Conservation (phyloP, 1,140 invertebrate genomes). For the Cyclina sinensis region DNA sequence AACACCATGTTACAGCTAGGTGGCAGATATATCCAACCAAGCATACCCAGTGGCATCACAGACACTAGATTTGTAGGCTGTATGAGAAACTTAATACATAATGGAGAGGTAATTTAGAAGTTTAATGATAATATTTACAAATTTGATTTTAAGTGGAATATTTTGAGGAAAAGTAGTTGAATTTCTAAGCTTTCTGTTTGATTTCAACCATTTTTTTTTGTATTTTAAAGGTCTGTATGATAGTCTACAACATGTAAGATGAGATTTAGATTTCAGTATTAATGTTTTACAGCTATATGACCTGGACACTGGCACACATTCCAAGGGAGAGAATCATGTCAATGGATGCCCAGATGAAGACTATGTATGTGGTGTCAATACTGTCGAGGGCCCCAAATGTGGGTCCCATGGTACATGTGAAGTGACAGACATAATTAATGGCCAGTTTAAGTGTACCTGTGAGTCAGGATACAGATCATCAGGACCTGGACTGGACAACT, state of each 20-base stretch:
- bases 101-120: slow-evolving; percentile 94
- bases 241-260: too few species aligned
- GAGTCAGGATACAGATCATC: slow-evolving; percentile 88
- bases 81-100: slow-evolving; percentile 97
- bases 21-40: slow-evolving; percentile 92
- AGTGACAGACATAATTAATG: slow-evolving; percentile 89
- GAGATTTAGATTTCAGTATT: too few species aligned
- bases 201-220: too few species aligned
- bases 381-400: slow-evolving; percentile 70
- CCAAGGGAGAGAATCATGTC: slow-evolving; percentile 87
- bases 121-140: too few species aligned
- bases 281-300: slow-evolving; percentile 91
- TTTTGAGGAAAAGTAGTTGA: too few species aligned
- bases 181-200: too few species aligned
- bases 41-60: slow-evolving; percentile 96
- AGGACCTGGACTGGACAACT: slow-evolving; percentile 93
- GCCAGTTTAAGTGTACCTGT: slow-evolving; percentile 96
- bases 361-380: slow-evolving; percentile 87
- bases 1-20: slow-evolving; percentile 98
- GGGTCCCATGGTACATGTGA: slow-evolving; percentile 94
- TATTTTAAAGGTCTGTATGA: too few species aligned
- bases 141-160: too few species aligned
- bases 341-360: slow-evolving; percentile 97
- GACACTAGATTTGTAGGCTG: slow-evolving; percentile 95
- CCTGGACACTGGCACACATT: slow-evolving; percentile 91